Conservation (phyloP, 2,113 vertebrate species). For the Coptodon bakossiorum region DNA sequence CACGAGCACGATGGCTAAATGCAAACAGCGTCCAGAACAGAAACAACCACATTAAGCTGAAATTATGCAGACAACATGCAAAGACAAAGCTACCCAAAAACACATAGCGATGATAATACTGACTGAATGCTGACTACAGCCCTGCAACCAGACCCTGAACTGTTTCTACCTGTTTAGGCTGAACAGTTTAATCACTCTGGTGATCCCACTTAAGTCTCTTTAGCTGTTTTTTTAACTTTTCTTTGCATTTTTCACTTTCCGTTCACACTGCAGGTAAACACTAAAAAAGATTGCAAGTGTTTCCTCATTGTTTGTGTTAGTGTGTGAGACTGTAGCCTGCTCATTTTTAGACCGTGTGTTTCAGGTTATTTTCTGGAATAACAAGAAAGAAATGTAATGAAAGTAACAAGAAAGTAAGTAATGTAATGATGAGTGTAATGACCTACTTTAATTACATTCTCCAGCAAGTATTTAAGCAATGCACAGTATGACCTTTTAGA, state of each 20-base stretch:
- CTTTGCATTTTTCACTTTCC: fast-evolving
- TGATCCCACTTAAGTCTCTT: not conserved
- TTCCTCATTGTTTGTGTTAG: not conserved
- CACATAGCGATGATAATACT: too few species aligned
- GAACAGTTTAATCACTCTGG: not conserved
- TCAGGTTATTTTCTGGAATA: not conserved
- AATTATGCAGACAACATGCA: too few species aligned
- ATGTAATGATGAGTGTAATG: not conserved
- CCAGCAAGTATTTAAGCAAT: fast-evolving
- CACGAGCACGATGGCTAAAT: too few species aligned
- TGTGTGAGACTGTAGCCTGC: fast-evolving
- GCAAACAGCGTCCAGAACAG: fast-evolving
- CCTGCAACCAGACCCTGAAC: too few species aligned
- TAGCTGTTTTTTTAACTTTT: fast-evolving
- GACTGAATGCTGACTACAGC: too few species aligned
- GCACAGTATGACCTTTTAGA: fast-evolving
- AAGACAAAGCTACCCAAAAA: too few species aligned
- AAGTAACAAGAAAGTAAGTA: too few species aligned
- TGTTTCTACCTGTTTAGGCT: too few species aligned
- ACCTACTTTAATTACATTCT: not conserved
- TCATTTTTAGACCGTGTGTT: not conserved
- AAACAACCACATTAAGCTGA: too few species aligned
- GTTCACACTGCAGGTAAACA: fast-evolving
- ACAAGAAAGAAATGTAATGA: not conserved
- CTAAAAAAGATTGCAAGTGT: too few species aligned